Base-by-base conservation (phyloP, 1,140 invertebrate species). In the Penaeus indicus region DNA sequence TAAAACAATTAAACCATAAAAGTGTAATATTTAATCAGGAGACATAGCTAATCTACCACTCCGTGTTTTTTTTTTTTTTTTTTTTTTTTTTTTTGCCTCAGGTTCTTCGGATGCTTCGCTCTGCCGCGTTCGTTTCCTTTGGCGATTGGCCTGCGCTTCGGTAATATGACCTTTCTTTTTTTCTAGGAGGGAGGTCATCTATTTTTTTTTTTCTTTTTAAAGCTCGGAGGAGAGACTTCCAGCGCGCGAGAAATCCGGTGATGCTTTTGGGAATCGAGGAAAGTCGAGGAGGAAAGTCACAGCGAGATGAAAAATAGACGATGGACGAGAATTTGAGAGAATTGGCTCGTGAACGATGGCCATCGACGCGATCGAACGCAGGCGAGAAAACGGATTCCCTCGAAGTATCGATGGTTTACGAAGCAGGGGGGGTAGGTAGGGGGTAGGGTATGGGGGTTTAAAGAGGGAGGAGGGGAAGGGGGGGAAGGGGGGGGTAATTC, bases 21-120 rank as follows among this genome's bases (percentile, higher is more conserved):
- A 86, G 85, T 86, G 85, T 86, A 86, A 86, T 86, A 86, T 86
- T 86, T 86, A 86, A 86, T 86, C 85, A 86, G 85, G 77, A 77
- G 85, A 86, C 85, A 86, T 27, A 63, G 78, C 85, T 67, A 86
- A 54, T 86, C 85, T 78, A 67, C 47, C 78, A 38, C 21, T 27
- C 19, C 47, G 61, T 63, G 42, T 63, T 27, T 64, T 67, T 32
- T 8, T 42, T 42, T 42, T 42, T 42, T 42, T 42, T 42, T 42
- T 8, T 42, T 42, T 42, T 42, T 42, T 42, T 42, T 42, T 42
- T 42, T 16, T 63, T n/a, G 72, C 27, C 72, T 75, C 72, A 16
- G 27, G 27, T 21, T 10, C 0, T 32, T 38, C 0, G 72, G n/a
- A 27, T 5, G 72, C 42, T 75, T 8, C 25, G 72, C 42, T 75